These are phyloP conservation scores for Sinonovacula constricta DNA, from an alignment of 1,140 invertebrate species.

Conservation along the genomic window DNA sequence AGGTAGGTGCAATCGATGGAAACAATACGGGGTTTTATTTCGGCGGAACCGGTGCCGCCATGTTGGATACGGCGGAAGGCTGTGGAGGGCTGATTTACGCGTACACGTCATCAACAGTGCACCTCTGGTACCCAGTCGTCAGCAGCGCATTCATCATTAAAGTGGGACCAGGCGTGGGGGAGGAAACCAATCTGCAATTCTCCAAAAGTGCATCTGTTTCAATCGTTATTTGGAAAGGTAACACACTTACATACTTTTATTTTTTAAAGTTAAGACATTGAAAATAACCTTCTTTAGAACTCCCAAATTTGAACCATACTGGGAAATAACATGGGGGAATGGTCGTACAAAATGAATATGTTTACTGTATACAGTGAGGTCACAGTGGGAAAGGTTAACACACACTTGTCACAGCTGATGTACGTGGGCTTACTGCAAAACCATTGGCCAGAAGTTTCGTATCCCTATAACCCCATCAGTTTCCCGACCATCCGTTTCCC, in stretches of 20 bases:
- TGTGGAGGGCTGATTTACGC: conserved; percentile 34
- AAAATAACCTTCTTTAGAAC: too few species aligned
- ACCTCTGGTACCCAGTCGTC: conserved; percentile 6
- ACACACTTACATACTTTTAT: background rate
- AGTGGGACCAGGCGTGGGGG: conserved; percentile 3
- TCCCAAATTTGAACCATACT: background rate
- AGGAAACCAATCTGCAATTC: background rate
- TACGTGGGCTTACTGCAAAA: too few species aligned
- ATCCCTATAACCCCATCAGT: too few species aligned
- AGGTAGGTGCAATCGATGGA: background rate
- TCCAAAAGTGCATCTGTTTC: background rate
- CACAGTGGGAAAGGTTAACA: background rate
- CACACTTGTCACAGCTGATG: too few species aligned
- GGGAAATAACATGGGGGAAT: background rate
- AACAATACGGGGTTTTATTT: conserved; percentile 9
- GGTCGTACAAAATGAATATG: too few species aligned
- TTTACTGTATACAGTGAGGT: background rate
- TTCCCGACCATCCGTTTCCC: too few species aligned
- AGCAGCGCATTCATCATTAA: background rate
- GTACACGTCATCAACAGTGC: conserved; percentile 9
- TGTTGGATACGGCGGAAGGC: conserved; percentile 22
- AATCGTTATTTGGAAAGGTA: conserved; percentile 8
- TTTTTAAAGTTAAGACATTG: too few species aligned
- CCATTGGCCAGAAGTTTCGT: too few species aligned
- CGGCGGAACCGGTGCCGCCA: conserved; percentile 21